Base-by-base conservation (phyloP, 2,888 invertebrate species). In the Ferrisia virgata region DNA sequence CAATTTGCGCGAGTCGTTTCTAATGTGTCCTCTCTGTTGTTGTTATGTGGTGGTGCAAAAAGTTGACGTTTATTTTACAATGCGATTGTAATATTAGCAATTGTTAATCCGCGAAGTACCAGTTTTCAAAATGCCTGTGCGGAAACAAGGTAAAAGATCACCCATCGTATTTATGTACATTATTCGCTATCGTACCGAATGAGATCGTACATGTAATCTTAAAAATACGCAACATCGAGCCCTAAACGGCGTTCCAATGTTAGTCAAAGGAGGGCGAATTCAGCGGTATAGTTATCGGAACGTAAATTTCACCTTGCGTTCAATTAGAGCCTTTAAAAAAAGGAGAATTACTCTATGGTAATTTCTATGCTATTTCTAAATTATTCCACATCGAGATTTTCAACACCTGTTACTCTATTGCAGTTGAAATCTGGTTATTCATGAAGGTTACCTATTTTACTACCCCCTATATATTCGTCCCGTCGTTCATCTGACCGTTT, bases 121-220 rank as follows among this genome's bases (percentile, higher is more conserved):
- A 64, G 53, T 31, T 69, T 31, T 69, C 43, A 80, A 84, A 40
- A 84, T 84, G 84, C 84, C 84, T 58, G 84, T 84, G 25, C 84
- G 84, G 40, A 84, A 84, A 43, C 84, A 84, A 84, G 84, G 84
- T 84, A 53, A 84, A 80, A 64, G 69, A 69, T 28, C 25, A 43
- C 18, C 13, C 47, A 18, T 76, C 33, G 18, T 36, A 18, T 76
- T 76, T 9, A n/a, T 6, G 18, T 76, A n/a, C 36, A 28, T 53
- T 22, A 28, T 76, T 76, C 18, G n/a, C 8, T n/a, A 76, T 69
- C 69, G 69, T 69, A 36, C 36, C 28, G 6, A 36, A 76, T 64
- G 28, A 64, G 28, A n/a, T n/a, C n/a, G n/a, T n/a, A n/a, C 18
- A 64, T 15, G 64, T 28, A 64, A 64, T 64, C 15, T 6, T 4